These are phyloP conservation scores for Andrena flavipes DNA, from an alignment of 2,888 invertebrate species.

Conservation along the genomic window DNA sequence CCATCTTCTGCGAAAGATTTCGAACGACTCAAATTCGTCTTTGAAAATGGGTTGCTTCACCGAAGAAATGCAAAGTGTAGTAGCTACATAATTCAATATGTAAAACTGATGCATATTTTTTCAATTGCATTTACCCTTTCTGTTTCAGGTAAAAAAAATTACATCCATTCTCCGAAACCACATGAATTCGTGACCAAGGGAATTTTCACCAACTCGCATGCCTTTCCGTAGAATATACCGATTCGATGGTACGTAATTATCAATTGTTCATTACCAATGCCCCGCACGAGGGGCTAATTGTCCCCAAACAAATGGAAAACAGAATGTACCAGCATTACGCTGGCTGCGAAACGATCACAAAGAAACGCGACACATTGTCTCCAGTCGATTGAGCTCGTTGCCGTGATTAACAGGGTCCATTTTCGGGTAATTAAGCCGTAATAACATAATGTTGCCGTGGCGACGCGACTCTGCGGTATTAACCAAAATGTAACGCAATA, in stretches of 20 bases:
- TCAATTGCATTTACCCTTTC: not conserved
- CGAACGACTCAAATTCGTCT: no score
- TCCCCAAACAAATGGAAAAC: slow-evolving; percentile 2
- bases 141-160: slow-evolving; percentile 34
- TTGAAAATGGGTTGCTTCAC: no score
- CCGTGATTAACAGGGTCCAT: slow-evolving; percentile 11
- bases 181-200: no score
- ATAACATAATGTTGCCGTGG: not conserved
- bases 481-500: not conserved
- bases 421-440: slow-evolving; percentile 22
- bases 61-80: not conserved
- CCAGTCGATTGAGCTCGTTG: slow-evolving; percentile 8
- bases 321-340: not conserved
- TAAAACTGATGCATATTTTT: not conserved
- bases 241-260: slow-evolving; percentile 21
- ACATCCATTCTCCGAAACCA: not conserved
- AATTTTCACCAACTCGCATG: not conserved
- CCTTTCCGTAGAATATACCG: not conserved
- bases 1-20: no score
- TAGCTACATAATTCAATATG: not conserved
- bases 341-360: not conserved
- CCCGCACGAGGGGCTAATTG: slow-evolving; percentile 12
- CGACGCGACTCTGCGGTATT: not conserved
- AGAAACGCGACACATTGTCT: slow-evolving; percentile 1
- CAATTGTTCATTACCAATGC: slow-evolving; percentile 13